Conservation (phyloP, 1,140 invertebrate genomes). For the Xylocopa sonorina region DNA sequence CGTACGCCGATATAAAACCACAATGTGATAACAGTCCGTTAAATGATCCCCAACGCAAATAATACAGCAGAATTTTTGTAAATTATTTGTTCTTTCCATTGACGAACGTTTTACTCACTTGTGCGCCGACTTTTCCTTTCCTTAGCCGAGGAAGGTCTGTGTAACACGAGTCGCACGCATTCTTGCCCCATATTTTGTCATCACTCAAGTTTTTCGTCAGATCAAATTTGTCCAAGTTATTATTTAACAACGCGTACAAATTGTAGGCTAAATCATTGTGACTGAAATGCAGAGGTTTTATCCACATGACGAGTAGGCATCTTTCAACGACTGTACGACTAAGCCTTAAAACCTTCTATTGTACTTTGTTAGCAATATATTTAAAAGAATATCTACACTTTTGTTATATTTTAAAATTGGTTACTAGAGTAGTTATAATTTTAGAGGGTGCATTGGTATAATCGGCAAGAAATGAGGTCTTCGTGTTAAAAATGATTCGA, state of each 20-base stretch:
- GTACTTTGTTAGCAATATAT: no score
- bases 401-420: no score
- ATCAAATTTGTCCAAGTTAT: slow-evolving; percentile 81
- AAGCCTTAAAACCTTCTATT: no score
- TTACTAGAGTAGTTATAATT: no score
- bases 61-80: not conserved
- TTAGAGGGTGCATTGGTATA: no score
- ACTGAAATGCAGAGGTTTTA: slow-evolving; percentile 71
- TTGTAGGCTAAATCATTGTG: slow-evolving; percentile 85
- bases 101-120: slow-evolving; percentile 77
- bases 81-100: slow-evolving; percentile 19
- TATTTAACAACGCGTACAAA: slow-evolving; percentile 78
- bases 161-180: slow-evolving; percentile 69
- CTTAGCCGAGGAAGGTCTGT: slow-evolving; percentile 84
- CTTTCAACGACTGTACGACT: no score
- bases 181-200: slow-evolving; percentile 77
- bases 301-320: no score
- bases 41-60: not conserved
- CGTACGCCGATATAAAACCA: no score
- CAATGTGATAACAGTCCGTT: not conserved
- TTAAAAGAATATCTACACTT: no score
- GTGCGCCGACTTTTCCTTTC: slow-evolving; percentile 84
- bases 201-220: slow-evolving; percentile 80
- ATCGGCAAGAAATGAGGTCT: no score
- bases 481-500: no score